Evolutionary conservation across 2,888 invertebrate species (phyloP).

Genomic region (Hemaris fuciformis): DNA sequence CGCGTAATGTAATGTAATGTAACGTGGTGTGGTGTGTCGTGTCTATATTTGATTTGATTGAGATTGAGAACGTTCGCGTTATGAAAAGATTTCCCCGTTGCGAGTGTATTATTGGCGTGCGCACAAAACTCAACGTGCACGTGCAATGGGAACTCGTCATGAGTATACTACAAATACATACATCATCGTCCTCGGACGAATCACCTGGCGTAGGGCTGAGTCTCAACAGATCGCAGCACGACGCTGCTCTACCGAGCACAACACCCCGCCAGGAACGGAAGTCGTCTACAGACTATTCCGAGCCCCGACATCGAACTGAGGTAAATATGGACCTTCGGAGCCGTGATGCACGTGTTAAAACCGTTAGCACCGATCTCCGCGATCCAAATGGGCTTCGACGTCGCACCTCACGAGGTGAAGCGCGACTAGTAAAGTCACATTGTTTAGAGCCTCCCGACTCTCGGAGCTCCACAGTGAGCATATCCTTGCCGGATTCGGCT

Average conservation of each 20-base stretch:
- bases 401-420: conserved; percentile 49
- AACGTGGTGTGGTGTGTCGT: too few relatives aligned
- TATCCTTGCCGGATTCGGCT: conserved; percentile 62
- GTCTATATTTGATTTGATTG: too few relatives aligned
- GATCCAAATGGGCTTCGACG: conserved; percentile 20
- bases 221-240: too few relatives aligned
- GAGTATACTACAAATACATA: too few relatives aligned
- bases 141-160: neutral
- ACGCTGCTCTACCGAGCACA: too few relatives aligned
- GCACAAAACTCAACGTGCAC: too few relatives aligned
- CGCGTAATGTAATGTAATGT: too few relatives aligned
- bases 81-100: too few relatives aligned
- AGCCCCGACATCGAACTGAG: conserved; percentile 76
- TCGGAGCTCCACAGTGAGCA: conserved; percentile 35
- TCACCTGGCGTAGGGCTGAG: conserved; percentile 53
- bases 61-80: too few relatives aligned
- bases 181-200: conserved; percentile 33
- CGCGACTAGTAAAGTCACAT: conserved; percentile 59
- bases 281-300: conserved; percentile 84
- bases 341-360: conserved; percentile 42
- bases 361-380: conserved; percentile 30
- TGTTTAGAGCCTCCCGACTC: conserved; percentile 72
- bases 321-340: conserved; percentile 38
- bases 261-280: conserved; percentile 82
- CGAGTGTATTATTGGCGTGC: too few relatives aligned